Conservation (phyloP, 2,113 vertebrate genomes). For the Synodontis membranacea region DNA sequence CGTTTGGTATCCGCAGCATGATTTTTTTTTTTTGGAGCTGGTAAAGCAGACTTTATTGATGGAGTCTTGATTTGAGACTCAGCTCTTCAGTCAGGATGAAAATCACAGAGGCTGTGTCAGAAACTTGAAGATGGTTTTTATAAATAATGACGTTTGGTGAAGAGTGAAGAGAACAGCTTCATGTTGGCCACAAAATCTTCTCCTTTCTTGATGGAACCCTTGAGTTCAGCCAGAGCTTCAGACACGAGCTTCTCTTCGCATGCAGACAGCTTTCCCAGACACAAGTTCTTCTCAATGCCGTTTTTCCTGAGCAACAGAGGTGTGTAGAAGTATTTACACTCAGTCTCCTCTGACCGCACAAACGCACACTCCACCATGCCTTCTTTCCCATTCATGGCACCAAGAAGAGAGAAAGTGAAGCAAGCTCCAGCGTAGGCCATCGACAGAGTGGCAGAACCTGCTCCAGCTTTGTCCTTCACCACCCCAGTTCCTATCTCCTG, state of each 20-base stretch:
- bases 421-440: slow-evolving; percentile 97
- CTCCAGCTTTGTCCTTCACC: slow-evolving; percentile 95
- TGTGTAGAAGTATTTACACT: slow-evolving; percentile 93
- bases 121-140: slow-evolving; percentile 20
- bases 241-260: slow-evolving; percentile 94
- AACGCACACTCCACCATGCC: slow-evolving; percentile 92
- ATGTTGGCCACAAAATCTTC: slow-evolving; percentile 90
- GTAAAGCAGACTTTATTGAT: slow-evolving; percentile 67
- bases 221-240: slow-evolving; percentile 85
- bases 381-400: slow-evolving; percentile 93
- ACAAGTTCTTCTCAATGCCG: slow-evolving; percentile 96
- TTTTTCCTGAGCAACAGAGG: slow-evolving; percentile 93
- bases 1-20: too few relatives aligned
- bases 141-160: slow-evolving; percentile 47
- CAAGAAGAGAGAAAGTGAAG: slow-evolving; percentile 92
- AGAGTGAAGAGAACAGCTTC: slow-evolving; percentile 76
- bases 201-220: slow-evolving; percentile 95
- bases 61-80: slow-evolving; percentile 58
- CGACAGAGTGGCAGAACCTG: slow-evolving; percentile 93
- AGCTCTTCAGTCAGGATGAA: slow-evolving; percentile 56
- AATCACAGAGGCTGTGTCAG: slow-evolving; percentile 25
- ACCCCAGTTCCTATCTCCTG: slow-evolving; percentile 98
- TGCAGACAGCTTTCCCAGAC: slow-evolving; percentile 85
- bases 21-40: too few relatives aligned
- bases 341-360: slow-evolving; percentile 87